A percentile compares a stretch with the other conserved stretches of the same genome.
These are phyloP conservation scores for Prenolepis imparis DNA, from an alignment of 2,888 invertebrate species.

Conservation along the genomic window DNA sequence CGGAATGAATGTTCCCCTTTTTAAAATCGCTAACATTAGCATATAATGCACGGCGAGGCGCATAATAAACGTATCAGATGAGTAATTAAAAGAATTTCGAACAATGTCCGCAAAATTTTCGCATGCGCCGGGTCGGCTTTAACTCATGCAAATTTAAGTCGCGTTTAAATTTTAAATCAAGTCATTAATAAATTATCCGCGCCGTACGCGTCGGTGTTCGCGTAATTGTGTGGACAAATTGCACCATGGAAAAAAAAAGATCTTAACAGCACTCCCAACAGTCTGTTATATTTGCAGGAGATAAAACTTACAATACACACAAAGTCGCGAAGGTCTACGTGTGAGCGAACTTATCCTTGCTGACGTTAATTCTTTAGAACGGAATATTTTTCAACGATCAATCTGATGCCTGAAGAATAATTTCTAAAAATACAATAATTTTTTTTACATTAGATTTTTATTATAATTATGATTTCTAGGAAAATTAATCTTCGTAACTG, in stretches of 20 bases:
- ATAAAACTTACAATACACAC: constrained; percentile 28
- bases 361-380: constrained; percentile 3
- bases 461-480: background rate
- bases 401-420: background rate
- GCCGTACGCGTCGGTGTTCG: constrained; percentile 40
- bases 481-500: background rate
- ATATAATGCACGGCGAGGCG: constrained; percentile 43
- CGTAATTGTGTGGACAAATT: constrained; percentile 54
- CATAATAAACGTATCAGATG: constrained; percentile 48
- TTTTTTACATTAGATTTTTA: background rate
- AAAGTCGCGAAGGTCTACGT: background rate
- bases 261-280: constrained; percentile 43
- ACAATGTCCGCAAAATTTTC: constrained; percentile 52
- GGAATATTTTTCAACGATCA: background rate
- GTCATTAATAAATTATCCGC: constrained; percentile 58
- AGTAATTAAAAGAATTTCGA: constrained; percentile 58
- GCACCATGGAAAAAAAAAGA: constrained; percentile 50
- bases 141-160: constrained; percentile 56
- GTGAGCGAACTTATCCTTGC: background rate
- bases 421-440: background rate
- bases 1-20: constrained; percentile 44
- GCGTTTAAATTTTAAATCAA: constrained; percentile 58
- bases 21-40: constrained; percentile 47
- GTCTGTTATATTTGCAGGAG: constrained; percentile 40
- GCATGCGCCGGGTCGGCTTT: constrained; percentile 49